Conservation (phyloP, 2,888 invertebrate species). For the Amphiduros pacificus region DNA sequence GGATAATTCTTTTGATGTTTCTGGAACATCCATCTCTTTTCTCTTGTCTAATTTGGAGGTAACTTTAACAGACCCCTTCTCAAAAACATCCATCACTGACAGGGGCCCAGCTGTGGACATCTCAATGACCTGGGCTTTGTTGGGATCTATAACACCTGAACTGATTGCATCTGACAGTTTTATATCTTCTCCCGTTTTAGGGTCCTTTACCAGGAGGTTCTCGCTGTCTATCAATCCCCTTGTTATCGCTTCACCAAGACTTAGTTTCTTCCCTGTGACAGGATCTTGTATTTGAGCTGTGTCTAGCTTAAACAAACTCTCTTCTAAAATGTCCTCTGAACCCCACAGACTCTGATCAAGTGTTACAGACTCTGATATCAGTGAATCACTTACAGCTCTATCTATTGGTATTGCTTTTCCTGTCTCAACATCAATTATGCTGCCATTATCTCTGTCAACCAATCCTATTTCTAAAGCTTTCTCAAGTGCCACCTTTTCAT, state of each 20-base stretch:
- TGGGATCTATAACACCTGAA: background rate
- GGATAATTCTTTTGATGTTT: conserved; percentile 1
- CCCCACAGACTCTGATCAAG: conserved; percentile 63
- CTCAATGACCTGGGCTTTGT: conserved; percentile 63
- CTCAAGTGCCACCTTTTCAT: background rate
- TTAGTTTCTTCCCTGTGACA: conserved; percentile 68
- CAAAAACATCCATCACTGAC: conserved; percentile 1
- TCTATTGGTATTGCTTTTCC: conserved; percentile 77
- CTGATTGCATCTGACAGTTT: background rate
- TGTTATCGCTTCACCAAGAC: conserved; percentile 62
- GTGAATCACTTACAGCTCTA: conserved; percentile 69
- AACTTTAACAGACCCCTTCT: no score
- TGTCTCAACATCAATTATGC: conserved; percentile 68
- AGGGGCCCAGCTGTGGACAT: background rate
- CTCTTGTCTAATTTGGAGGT: no score
- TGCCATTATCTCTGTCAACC: conserved; percentile 49
- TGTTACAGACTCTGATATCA: conserved; percentile 12
- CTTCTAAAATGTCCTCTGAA: conserved; percentile 77
- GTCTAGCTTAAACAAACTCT: conserved; percentile 78
- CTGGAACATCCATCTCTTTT: conserved; percentile 5
- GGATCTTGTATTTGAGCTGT: conserved; percentile 69
- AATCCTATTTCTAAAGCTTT: conserved; percentile 35
- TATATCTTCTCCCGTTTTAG: background rate
- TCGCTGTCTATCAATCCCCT: conserved; percentile 66
- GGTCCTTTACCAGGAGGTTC: conserved; percentile 6